Conservation (phyloP, 2,888 invertebrate species). For the Pyrrhosoma nymphula region DNA sequence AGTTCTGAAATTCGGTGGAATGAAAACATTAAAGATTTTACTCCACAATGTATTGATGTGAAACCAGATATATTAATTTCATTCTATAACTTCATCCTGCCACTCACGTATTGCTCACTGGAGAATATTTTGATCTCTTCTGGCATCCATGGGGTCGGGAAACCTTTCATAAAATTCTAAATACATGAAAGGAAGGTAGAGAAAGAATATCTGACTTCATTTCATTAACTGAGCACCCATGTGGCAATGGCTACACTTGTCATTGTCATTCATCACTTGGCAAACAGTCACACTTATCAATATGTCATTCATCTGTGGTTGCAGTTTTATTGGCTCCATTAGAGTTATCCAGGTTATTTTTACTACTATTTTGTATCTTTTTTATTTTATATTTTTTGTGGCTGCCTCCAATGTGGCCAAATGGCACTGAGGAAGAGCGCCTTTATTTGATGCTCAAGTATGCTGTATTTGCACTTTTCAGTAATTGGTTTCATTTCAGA, state of each 20-base stretch:
- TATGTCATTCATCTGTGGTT: background rate
- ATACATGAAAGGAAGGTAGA: background rate
- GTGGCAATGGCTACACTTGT: background rate
- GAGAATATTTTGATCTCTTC: too few species aligned
- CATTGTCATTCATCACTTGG: too few species aligned
- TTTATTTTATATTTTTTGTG: background rate
- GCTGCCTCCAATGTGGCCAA: slow-evolving; percentile 47
- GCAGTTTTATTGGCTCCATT: background rate
- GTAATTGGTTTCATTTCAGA: background rate
- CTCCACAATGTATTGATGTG: too few species aligned
- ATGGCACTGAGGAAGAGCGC: slow-evolving; percentile 51
- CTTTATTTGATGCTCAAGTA: background rate
- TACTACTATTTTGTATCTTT: background rate
- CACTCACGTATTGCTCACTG: too few species aligned
- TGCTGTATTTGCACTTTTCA: slow-evolving; percentile 53
- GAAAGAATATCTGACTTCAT: background rate
- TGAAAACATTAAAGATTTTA: too few species aligned
- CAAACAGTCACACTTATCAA: background rate
- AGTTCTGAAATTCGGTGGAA: too few species aligned
- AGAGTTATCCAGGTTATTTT: background rate
- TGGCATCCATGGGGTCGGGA: too few species aligned
- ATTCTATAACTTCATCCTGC: too few species aligned
- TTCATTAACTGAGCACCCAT: background rate
- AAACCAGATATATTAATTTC: too few species aligned
- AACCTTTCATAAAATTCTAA: too few species aligned